Percentiles rank a stretch among this genome's conserved stretches.
These are phyloP conservation scores for Benitochromis conjunctus DNA, from an alignment of 2,113 vertebrate species.

Conservation along the genomic window DNA sequence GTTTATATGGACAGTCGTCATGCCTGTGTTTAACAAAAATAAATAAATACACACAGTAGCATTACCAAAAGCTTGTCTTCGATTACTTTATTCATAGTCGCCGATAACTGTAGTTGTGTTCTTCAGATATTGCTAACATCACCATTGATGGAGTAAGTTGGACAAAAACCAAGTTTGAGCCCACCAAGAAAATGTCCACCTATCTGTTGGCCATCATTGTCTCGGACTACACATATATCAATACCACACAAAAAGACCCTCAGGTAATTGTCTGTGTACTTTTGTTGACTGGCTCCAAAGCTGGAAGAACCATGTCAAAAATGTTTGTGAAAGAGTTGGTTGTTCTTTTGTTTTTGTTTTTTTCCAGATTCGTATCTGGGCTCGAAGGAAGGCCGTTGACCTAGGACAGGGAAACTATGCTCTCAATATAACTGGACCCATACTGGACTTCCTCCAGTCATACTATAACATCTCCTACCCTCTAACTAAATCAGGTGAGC, in stretches of 20 bases:
- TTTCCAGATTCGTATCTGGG: constrained; percentile 87
- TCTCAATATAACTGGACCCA: constrained; percentile 69
- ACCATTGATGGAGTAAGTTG: background rate
- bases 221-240: constrained; percentile 51
- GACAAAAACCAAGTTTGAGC: constrained; percentile 60
- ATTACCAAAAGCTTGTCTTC: background rate
- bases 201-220: constrained; percentile 87
- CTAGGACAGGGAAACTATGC: constrained; percentile 74
- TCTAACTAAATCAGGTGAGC: constrained; percentile 82
- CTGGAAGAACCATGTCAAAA: background rate
- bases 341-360: background rate
- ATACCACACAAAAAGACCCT: accelerated
- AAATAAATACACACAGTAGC: background rate
- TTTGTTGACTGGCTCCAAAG: background rate
- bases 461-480: constrained; percentile 80
- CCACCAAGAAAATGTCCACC: constrained; percentile 83
- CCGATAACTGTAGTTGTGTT: background rate
- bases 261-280: constrained; percentile 61
- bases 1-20: background rate
- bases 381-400: constrained; percentile 70
- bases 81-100: background rate
- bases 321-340: background rate
- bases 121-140: constrained; percentile 31
- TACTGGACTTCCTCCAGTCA: constrained; percentile 75
- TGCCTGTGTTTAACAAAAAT: background rate